phyloP scores from a whole-genome alignment of 2,888 invertebrate genomes.

The Sphaerophoria rueppellii region DNA sequence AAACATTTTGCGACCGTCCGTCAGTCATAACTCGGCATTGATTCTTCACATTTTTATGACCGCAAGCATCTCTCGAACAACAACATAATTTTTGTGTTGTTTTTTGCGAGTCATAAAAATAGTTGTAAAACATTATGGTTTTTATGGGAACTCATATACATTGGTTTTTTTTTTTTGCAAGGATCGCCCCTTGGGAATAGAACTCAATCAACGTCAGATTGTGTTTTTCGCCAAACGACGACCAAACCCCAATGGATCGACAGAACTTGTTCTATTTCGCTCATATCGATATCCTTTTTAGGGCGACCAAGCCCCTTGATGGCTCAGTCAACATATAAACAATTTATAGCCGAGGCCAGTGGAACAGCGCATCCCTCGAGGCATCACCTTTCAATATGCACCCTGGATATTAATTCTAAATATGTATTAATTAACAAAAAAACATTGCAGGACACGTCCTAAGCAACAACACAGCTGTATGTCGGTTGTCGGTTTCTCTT shows the following conservation, averaged over 20 bases:
- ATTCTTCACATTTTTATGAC: not conserved
- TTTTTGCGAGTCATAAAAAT: slow-evolving; percentile 3
- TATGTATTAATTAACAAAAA: slow-evolving; percentile 70
- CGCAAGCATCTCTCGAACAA: not conserved
- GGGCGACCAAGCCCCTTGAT: not conserved
- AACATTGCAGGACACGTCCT: not conserved
- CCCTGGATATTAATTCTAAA: slow-evolving; percentile 65
- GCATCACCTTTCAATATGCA: slow-evolving; percentile 58
- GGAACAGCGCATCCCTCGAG: slow-evolving; percentile 19
- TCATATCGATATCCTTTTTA: not conserved
- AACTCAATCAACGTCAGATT: slow-evolving; percentile 38
- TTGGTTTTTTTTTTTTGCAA: not conserved
- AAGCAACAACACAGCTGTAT: not conserved
- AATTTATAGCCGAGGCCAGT: slow-evolving; percentile 36
- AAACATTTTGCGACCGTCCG: not conserved
- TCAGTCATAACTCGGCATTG: not conserved
- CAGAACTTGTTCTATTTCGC: not conserved
- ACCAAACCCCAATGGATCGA: not conserved
- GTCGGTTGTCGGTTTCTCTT: slow-evolving; percentile 24
- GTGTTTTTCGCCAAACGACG: not conserved
- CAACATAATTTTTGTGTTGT: slow-evolving; percentile 2
- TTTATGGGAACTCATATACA: not conserved
- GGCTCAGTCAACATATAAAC: slow-evolving; percentile 48
- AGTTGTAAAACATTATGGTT: slow-evolving; percentile 23
- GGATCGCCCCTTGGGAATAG: slow-evolving; percentile 22